Percentiles rank a stretch among this genome's conserved stretches.
Evolutionary conservation across 2,888 invertebrate genomes (phyloP).

Genomic region (Acanthococcus lagerstroemiae): DNA sequence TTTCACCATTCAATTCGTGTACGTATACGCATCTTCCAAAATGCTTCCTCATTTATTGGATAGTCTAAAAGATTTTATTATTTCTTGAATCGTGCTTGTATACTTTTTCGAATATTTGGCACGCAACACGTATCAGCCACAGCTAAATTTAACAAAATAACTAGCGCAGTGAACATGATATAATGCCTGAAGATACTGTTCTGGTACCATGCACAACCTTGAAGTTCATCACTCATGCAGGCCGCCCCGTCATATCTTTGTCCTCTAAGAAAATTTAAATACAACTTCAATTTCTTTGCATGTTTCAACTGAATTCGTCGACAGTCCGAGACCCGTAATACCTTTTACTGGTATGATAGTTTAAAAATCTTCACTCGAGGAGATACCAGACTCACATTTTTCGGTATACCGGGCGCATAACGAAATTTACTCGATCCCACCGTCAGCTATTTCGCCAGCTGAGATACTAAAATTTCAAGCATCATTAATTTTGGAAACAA

Average conservation of each 20-base stretch:
- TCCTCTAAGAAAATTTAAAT: conserved; percentile 34
- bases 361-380: conserved; percentile 35
- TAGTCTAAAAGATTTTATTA: conserved; percentile 27
- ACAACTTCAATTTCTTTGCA: conserved; percentile 33
- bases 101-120: conserved; percentile 35
- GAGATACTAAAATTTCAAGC: conserved; percentile 38
- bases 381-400: conserved; percentile 7
- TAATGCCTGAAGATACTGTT: not conserved
- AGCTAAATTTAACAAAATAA: conserved; percentile 37
- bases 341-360: conserved; percentile 36
- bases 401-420: conserved; percentile 36
- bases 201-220: conserved; percentile 33
- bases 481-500: conserved; percentile 37
- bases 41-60: conserved; percentile 17
- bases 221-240: conserved; percentile 36
- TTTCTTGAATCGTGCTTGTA: conserved; percentile 34
- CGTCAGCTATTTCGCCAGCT: conserved; percentile 39
- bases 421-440: conserved; percentile 38
- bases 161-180: conserved; percentile 36
- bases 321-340: conserved; percentile 26
- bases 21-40: conserved; percentile 11
- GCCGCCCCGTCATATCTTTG: conserved; percentile 38
- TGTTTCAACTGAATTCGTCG: conserved; percentile 18
- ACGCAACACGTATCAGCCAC: conserved; percentile 35
- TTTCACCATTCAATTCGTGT: conserved; percentile 41